Percentiles rank a stretch among this genome's conserved stretches.
Evolutionary conservation across 1,140 invertebrate species (phyloP).

Genomic region (Sitodiplosis mosellana): DNA sequence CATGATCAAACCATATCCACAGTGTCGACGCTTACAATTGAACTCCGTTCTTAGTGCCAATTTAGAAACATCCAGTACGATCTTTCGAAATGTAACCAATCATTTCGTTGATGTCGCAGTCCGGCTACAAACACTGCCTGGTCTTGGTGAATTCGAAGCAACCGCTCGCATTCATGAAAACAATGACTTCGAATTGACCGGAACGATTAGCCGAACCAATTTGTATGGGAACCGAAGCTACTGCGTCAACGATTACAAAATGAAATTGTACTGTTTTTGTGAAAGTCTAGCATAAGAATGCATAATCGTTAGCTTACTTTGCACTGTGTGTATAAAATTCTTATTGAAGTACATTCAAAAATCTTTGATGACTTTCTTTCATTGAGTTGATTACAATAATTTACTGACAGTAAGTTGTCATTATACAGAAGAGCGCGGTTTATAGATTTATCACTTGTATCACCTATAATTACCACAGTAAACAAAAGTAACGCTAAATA

Average conservation of each 20-base stretch:
- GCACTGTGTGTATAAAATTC: too few species aligned
- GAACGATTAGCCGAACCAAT: slow-evolving; percentile 60
- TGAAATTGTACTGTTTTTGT: slow-evolving; percentile 66
- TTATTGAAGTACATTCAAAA: too few species aligned
- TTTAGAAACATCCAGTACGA: slow-evolving; percentile 16
- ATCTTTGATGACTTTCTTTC: too few species aligned
- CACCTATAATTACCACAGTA: too few species aligned
- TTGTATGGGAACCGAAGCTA: slow-evolving; percentile 60
- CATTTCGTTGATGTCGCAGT: slow-evolving; percentile 39
- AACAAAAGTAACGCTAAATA: too few species aligned
- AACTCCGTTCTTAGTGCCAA: slow-evolving; percentile 20
- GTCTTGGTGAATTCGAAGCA: slow-evolving; percentile 55
- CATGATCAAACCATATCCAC: slow-evolving; percentile 32
- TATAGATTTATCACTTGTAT: too few species aligned
- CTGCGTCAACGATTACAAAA: slow-evolving; percentile 51
- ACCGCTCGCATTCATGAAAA: slow-evolving; percentile 34
- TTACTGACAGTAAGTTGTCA: too few species aligned
- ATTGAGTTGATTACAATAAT: too few species aligned
- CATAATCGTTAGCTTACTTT: too few species aligned
- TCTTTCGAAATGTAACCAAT: slow-evolving; percentile 26
- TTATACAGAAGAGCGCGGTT: too few species aligned
- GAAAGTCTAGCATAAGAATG: too few species aligned
- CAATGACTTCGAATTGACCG: slow-evolving; percentile 30
- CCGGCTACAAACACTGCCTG: slow-evolving; percentile 42
- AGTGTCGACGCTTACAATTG: slow-evolving; percentile 30